phyloP scores from a whole-genome alignment of 2,113 vertebrate genomes.

The Microtus montanus region DNA sequence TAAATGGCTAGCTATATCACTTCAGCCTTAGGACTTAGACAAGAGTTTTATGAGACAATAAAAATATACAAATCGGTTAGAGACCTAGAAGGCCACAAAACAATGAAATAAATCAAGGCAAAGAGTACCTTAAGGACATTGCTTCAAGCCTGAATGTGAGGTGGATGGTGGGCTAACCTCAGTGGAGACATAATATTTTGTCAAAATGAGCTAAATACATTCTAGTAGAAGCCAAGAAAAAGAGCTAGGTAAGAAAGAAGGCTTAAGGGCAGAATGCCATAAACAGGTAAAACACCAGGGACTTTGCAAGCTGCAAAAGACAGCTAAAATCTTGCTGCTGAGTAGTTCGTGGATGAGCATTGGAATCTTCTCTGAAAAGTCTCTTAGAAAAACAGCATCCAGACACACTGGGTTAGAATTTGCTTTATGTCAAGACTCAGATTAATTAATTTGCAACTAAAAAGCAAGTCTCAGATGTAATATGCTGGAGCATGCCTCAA shows the following conservation, averaged over 20 bases:
- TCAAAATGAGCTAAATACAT: background rate
- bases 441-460: background rate
- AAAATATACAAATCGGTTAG: background rate
- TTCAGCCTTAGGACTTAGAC: background rate
- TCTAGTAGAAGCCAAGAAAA: background rate
- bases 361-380: background rate
- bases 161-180: background rate
- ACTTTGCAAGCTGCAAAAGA: background rate
- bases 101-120: background rate
- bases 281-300: background rate
- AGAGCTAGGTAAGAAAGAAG: background rate
- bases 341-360: background rate
- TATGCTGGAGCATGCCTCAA: background rate
- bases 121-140: background rate
- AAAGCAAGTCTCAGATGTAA: background rate
- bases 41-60: conserved; percentile 13
- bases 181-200: background rate
- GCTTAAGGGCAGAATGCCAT: background rate
- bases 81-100: background rate
- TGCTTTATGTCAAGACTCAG: background rate
- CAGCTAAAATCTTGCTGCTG: background rate
- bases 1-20: background rate
- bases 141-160: background rate
- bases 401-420: background rate
- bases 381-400: background rate